Evolutionary conservation across 2,797 vertebrate species (phyloP).

Genomic region (Austrolebias charrua): DNA sequence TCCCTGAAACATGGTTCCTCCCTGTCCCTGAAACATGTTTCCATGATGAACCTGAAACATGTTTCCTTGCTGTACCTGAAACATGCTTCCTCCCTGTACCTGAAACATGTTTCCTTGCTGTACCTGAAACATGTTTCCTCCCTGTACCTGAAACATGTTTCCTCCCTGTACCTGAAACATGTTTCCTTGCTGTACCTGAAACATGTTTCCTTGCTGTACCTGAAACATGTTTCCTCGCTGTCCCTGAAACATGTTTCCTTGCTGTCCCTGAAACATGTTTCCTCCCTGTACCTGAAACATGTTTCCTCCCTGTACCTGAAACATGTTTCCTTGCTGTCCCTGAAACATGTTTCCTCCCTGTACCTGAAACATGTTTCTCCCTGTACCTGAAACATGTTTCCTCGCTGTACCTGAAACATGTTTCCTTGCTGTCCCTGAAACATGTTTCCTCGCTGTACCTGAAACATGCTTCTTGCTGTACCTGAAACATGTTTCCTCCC

Average conservation of each 20-base stretch:
- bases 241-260: conserved; percentile 79
- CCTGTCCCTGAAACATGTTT: conserved; percentile 81
- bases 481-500: too few species aligned
- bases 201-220: conserved; percentile 78
- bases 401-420: conserved; percentile 78
- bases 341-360: conserved; percentile 77
- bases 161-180: conserved; percentile 81
- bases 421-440: conserved; percentile 78
- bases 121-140: conserved; percentile 79
- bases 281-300: conserved; percentile 81
- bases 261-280: too few species aligned
- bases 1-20: too few species aligned
- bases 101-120: conserved; percentile 79
- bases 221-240: too few species aligned
- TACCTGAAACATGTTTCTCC: too few species aligned
- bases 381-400: conserved; percentile 80
- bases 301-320: conserved; percentile 78
- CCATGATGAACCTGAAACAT: conserved; percentile 77
- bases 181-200: conserved; percentile 79
- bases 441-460: too few species aligned
- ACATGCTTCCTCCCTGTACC: too few species aligned
- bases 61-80: conserved; percentile 78
- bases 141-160: too few species aligned
- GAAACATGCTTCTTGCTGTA: conserved; percentile 79
- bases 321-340: conserved; percentile 78